Percentiles rank a stretch among this genome's conserved stretches.
Conservation (phyloP, 1,140 invertebrate genomes). For the Phymastichus coffea region DNA sequence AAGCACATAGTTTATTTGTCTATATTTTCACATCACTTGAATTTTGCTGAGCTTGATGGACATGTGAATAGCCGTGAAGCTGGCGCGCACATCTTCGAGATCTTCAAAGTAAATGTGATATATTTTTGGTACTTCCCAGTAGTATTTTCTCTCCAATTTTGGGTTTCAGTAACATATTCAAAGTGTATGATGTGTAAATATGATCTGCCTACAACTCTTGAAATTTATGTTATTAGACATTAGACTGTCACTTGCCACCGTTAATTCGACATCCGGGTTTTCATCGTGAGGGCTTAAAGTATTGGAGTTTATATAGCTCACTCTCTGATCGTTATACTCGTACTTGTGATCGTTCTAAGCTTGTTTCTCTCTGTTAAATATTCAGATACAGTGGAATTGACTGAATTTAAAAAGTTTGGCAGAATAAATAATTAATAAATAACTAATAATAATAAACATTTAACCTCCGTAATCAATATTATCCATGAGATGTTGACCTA, state of each 20-base stretch:
- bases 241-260: background rate
- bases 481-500: slow-evolving; percentile 61
- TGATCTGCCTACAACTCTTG: background rate
- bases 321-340: background rate
- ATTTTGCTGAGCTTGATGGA: slow-evolving; percentile 40
- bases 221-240: background rate
- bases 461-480: slow-evolving; percentile 43
- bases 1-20: too few species aligned
- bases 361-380: background rate
- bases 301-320: background rate
- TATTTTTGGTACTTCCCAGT: slow-evolving; percentile 51
- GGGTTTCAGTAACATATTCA: background rate
- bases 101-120: slow-evolving; percentile 64
- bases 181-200: background rate
- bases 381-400: background rate
- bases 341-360: background rate
- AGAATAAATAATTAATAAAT: background rate
- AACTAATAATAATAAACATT: slow-evolving; percentile 3
- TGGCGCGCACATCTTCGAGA: slow-evolving; percentile 52
- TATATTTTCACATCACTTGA: slow-evolving; percentile 26
- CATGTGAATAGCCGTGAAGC: slow-evolving; percentile 55
- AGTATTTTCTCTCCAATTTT: background rate
- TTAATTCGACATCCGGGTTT: background rate
- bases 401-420: background rate
- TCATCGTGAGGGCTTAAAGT: background rate